Evolutionary conservation across 2,113 vertebrate genomes (phyloP).

Genomic region (Indicator maculatus): DNA sequence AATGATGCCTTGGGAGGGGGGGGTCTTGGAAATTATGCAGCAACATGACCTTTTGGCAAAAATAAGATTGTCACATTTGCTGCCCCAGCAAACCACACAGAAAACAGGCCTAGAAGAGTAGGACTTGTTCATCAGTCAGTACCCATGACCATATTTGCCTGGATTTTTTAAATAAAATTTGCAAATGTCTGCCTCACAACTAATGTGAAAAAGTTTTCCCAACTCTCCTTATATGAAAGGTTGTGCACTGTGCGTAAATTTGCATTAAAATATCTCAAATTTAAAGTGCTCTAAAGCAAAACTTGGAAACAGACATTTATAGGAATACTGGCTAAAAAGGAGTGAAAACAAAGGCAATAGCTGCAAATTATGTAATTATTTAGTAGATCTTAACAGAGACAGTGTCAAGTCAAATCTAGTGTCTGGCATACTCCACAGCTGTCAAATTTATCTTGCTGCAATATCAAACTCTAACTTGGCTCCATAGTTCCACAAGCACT

Average conservation of each 20-base stretch:
- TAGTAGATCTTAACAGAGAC: not conserved
- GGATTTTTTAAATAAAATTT: not conserved
- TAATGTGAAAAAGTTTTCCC: not conserved
- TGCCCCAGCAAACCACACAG: not conserved
- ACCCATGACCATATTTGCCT: not conserved
- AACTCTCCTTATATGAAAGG: not conserved
- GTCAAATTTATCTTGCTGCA: not conserved
- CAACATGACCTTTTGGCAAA: not conserved
- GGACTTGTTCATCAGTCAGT: not conserved
- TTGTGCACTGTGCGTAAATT: not conserved
- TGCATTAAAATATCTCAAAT: not conserved
- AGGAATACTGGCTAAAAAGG: not conserved
- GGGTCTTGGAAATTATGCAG: not conserved
- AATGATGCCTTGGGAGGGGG: not conserved
- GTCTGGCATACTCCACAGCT: not conserved
- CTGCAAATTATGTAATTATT: not conserved
- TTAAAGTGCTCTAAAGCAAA: not conserved
- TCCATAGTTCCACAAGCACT: not conserved
- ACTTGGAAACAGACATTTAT: not conserved
- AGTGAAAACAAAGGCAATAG: not conserved
- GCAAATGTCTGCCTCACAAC: not conserved
- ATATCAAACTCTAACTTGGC: not conserved
- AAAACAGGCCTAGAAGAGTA: not conserved
- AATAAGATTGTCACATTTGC: not conserved
- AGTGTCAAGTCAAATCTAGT: not conserved